A percentile compares a stretch with the other conserved stretches of the same genome.
Conservation (phyloP, 2,113 vertebrate genomes). For the Corydoras sp. region DNA sequence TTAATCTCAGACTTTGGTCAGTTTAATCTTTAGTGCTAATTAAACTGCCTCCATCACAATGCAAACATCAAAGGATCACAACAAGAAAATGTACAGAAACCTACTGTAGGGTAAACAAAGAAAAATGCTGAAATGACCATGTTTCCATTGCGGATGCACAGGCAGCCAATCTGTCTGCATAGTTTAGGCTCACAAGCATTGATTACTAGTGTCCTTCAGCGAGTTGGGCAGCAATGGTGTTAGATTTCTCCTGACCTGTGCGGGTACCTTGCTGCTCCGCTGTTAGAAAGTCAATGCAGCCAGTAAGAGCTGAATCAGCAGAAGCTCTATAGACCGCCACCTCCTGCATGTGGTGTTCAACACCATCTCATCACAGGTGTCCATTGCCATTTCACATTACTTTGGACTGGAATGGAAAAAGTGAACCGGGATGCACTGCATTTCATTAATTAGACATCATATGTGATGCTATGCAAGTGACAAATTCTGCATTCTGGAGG, state of each 20-base stretch:
- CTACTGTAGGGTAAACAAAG: no score
- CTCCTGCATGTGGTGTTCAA: slow-evolving; percentile 12
- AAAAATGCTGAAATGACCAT: no score
- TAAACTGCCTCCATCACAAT: no score
- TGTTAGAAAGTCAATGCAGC: slow-evolving; percentile 38
- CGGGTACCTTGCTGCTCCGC: slow-evolving; percentile 26
- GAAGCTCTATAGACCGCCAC: slow-evolving; percentile 5
- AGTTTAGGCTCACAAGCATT: neutral
- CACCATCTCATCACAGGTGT: slow-evolving; percentile 15
- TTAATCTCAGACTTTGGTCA: no score
- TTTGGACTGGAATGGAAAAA: neutral
- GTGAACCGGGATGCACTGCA: neutral
- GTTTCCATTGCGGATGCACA: neutral
- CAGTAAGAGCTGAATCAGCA: slow-evolving; percentile 45
- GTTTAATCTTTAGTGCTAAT: no score
- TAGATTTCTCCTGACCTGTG: slow-evolving; percentile 41
- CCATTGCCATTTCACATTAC: slow-evolving; percentile 6
- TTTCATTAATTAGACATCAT: slow-evolving; percentile 9
- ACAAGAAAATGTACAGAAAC: no score
- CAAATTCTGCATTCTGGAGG: neutral
- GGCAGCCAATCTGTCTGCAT: neutral
- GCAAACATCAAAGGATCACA: no score
- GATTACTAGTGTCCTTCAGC: slow-evolving; percentile 34
- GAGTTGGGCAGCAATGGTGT: slow-evolving; percentile 29
- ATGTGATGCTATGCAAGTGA: neutral